Evolutionary conservation across 1,140 invertebrate species (phyloP).

Genomic region (Drosophila ironensis): DNA sequence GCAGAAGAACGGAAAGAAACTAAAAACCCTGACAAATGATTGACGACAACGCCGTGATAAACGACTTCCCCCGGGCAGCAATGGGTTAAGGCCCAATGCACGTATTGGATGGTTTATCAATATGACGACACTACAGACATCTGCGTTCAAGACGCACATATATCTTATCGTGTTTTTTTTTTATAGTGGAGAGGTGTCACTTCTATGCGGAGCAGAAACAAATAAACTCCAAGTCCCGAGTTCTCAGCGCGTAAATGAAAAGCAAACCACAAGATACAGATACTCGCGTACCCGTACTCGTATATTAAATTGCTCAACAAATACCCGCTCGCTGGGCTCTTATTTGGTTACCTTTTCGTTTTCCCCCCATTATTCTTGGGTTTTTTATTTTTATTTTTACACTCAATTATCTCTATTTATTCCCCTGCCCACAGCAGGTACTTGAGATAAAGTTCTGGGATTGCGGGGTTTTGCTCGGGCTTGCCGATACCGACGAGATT

Average conservation of each 20-base stretch:
- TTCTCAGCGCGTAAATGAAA: slow-evolving; percentile 49
- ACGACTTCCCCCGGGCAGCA: slow-evolving; percentile 51
- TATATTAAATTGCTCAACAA: slow-evolving; percentile 67
- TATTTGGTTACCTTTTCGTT: slow-evolving; percentile 39
- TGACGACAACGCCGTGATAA: slow-evolving; percentile 66
- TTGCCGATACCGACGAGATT: slow-evolving; percentile 33
- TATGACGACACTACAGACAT: slow-evolving; percentile 26
- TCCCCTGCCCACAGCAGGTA: slow-evolving; percentile 43
- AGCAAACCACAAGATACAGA: slow-evolving; percentile 51
- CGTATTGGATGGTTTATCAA: slow-evolving; percentile 27
- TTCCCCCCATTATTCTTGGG: slow-evolving; percentile 24
- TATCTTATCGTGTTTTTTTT: slow-evolving; percentile 48
- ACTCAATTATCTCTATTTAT: slow-evolving; percentile 58
- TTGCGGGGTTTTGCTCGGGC: slow-evolving; percentile 11
- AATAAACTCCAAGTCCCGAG: slow-evolving; percentile 11
- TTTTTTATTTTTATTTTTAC: slow-evolving; percentile 46
- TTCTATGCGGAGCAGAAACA: slow-evolving; percentile 32
- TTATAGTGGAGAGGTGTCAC: slow-evolving; percentile 27
- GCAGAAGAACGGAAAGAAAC: slow-evolving; percentile 22
- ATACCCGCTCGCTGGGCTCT: slow-evolving; percentile 11
- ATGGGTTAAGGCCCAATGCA: slow-evolving; percentile 52
- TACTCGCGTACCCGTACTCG: slow-evolving; percentile 6
- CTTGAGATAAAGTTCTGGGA: slow-evolving; percentile 44
- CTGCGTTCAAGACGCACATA: neutral
- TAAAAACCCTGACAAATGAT: slow-evolving; percentile 67